These are phyloP conservation scores for Caranx melampygus DNA, from an alignment of 2,113 vertebrate species.

Conservation along the genomic window DNA sequence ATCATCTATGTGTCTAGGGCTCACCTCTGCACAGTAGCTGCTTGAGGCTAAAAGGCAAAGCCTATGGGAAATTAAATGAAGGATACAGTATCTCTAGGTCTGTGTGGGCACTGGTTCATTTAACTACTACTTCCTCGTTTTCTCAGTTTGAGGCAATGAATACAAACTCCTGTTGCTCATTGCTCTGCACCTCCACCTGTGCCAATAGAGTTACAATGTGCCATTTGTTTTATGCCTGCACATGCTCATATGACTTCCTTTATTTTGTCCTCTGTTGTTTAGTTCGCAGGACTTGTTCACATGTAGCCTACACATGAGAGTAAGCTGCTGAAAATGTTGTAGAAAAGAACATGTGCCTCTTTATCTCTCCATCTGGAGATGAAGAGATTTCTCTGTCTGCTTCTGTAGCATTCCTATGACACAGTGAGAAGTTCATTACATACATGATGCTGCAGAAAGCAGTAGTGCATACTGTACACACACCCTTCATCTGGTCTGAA, in stretches of 20 bases:
- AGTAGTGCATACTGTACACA: not conserved
- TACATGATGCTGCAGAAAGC: not conserved
- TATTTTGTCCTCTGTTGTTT: not conserved
- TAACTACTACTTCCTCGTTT: not conserved
- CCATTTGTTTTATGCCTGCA: not conserved
- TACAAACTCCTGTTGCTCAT: not conserved
- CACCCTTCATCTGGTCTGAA: too few relatives aligned
- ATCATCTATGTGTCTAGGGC: not conserved
- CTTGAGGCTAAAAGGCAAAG: not conserved
- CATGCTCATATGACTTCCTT: not conserved
- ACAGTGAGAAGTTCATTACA: not conserved
- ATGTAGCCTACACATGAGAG: not conserved
- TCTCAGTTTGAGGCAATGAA: not conserved
- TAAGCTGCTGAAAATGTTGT: not conserved
- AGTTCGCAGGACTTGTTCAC: not conserved
- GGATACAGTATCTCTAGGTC: not conserved
- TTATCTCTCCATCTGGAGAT: slow-evolving; percentile 17
- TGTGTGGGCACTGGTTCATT: not conserved
- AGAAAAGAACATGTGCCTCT: not conserved
- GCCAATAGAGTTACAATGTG: not conserved
- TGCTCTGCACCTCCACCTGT: not conserved
- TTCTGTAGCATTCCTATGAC: slow-evolving; percentile 14
- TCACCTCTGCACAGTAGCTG: not conserved
- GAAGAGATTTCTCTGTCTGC: slow-evolving; percentile 9
- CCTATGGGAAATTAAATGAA: not conserved